phyloP scores from a whole-genome alignment of 2,113 vertebrate genomes.

The Clupea harengus region DNA sequence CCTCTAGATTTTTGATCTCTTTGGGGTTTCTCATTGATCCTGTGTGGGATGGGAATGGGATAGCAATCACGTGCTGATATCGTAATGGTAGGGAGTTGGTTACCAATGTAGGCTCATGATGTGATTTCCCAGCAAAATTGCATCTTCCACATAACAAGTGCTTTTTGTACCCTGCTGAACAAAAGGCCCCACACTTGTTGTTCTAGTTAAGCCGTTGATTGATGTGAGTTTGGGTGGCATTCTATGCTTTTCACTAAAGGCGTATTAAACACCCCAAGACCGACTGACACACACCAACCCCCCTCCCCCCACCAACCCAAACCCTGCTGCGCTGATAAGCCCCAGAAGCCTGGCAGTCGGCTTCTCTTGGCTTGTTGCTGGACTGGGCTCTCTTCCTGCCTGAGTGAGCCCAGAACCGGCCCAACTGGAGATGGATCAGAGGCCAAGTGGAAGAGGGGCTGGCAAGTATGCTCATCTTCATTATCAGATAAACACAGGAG shows the following conservation, averaged over 20 bases:
- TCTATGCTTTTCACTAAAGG: neutral
- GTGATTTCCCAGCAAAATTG: neutral
- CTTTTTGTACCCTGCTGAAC: neutral
- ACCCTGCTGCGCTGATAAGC: constrained; percentile 3
- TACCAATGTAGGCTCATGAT: neutral
- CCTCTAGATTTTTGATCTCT: neutral
- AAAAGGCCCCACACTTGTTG: neutral
- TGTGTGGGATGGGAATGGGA: neutral
- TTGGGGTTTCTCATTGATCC: neutral
- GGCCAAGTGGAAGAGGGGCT: neutral
- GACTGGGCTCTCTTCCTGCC: constrained; percentile 2
- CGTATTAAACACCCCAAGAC: neutral
- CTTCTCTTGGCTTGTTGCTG: neutral
- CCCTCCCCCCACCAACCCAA: neutral
- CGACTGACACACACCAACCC: neutral
- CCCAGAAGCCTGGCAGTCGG: neutral
- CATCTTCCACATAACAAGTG: neutral
- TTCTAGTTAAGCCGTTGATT: neutral
- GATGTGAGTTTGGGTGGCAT: neutral
- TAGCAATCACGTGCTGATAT: neutral
- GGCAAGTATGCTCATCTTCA: neutral
- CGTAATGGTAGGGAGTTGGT: neutral
- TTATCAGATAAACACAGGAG: constrained; percentile 20
- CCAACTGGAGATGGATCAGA: neutral
- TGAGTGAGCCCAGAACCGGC: neutral